Base-by-base conservation (phyloP, 1,140 invertebrate genomes). In the Pseudomyrmex cubaensis region DNA sequence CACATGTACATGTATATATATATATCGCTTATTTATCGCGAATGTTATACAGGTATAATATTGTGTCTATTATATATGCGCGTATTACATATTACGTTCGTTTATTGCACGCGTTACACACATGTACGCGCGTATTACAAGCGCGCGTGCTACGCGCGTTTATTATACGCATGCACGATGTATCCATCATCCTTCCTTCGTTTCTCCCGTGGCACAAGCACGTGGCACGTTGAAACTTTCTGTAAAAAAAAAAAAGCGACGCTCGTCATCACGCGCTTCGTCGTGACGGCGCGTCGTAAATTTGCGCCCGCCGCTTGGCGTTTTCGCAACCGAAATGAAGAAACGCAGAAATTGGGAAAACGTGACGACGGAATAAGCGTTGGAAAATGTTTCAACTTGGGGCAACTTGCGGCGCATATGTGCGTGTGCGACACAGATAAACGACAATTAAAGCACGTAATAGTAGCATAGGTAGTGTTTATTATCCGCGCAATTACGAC, bases 171-270 rank as follows among this genome's bases (percentile, higher is more conserved):
- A 17, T 20, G 35, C 5, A 7, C 5, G 35, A 78, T 17, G 9
- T 57, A 69, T 69, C 22, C 59, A 17, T 76, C 73, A 15, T 54
- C 57, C 4, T 35, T 35, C 5, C 22, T 9, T 13, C 52, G 17
- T 46, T 56, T 35, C 44, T 59, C 46, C 0, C 35, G 35, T 50
- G 20, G 20, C 20, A 20, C 0, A 48, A 63, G 59, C 78, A 75
- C 70, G 70, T 82, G 78, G 57, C 22, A 25, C 57, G 59, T 46
- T 82, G 78, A 62, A 74, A 62, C 78, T 74, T 82, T 82, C 69
- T 82, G 62, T 82, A 25, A 22, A 50, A 62, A 35, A 25, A 25
- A 25, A 25, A 25, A 25, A 25, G 25, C 46, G 20, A 13, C 56
- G 62, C 35, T 54, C 73, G 22, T 25, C 22, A 25, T 25, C 22